Percentiles rank a stretch among this genome's conserved stretches.
These are phyloP conservation scores for Fistularia tabacaria DNA, from an alignment of 2,797 vertebrate genomes.

Conservation along the genomic window DNA sequence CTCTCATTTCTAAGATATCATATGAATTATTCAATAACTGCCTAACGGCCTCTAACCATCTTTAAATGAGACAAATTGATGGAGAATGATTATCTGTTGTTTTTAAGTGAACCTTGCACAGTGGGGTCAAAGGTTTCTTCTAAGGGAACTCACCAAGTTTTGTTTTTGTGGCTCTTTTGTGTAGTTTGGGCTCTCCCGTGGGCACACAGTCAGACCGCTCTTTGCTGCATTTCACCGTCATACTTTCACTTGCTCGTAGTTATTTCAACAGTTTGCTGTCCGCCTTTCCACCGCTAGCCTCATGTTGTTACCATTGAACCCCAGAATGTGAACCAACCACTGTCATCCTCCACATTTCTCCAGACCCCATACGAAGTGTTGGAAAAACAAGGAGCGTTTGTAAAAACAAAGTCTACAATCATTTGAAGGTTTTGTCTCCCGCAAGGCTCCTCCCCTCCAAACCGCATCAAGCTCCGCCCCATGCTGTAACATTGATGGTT, in stretches of 20 bases:
- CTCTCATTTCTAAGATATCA: no score
- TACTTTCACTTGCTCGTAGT: constrained; percentile 41
- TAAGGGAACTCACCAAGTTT: constrained; percentile 3
- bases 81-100: no score
- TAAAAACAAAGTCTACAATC: constrained; percentile 61
- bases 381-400: constrained; percentile 55
- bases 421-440: constrained; percentile 49
- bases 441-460: constrained; percentile 37
- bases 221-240: constrained; percentile 18
- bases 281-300: constrained; percentile 32
- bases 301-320: constrained; percentile 40
- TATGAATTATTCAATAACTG: no score
- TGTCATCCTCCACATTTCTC: constrained; percentile 49
- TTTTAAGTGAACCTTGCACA: no score
- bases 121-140: not conserved
- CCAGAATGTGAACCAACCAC: constrained; percentile 38
- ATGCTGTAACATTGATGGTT: constrained; percentile 47
- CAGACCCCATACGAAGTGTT: constrained; percentile 36
- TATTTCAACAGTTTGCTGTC: constrained; percentile 46
- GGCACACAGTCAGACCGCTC: not conserved
- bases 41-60: no score
- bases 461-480: constrained; percentile 59
- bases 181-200: constrained; percentile 8
- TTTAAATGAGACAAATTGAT: no score
- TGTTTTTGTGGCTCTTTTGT: constrained; percentile 23